Conservation (phyloP, 2,113 vertebrate genomes). For the Helogale parvula region DNA sequence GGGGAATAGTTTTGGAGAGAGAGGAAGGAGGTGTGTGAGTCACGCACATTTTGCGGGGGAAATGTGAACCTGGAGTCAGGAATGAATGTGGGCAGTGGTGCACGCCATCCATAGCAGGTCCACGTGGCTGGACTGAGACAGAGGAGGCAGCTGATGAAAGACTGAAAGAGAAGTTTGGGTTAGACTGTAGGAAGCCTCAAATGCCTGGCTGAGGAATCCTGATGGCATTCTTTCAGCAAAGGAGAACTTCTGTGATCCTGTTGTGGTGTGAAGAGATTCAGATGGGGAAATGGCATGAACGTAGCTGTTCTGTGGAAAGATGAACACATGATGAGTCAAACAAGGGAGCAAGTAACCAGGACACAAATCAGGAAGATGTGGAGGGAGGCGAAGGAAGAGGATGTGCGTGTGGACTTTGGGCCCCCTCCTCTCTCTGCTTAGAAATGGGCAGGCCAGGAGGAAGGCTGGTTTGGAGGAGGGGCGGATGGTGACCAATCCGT, state of each 20-base stretch:
- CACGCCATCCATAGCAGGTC: background rate
- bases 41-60: background rate
- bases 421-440: background rate
- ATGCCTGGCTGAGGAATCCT: background rate
- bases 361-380: rapidly evolving
- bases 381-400: background rate
- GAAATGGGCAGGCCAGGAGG: background rate
- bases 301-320: background rate
- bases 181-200: background rate
- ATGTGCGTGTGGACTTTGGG: background rate
- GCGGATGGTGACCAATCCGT: too few species aligned
- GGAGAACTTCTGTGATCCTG: background rate
- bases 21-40: background rate
- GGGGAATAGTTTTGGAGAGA: background rate
- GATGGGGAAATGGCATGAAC: background rate
- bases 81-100: background rate
- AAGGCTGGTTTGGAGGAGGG: background rate
- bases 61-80: background rate
- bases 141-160: background rate
- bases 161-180: background rate
- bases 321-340: rapidly evolving
- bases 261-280: background rate
- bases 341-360: background rate
- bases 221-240: background rate
- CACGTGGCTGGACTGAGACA: rapidly evolving